A percentile compares a stretch with the other conserved stretches of the same genome.
These are phyloP conservation scores for Rhincodon typus DNA, from an alignment of 2,797 vertebrate species.

Conservation along the genomic window DNA sequence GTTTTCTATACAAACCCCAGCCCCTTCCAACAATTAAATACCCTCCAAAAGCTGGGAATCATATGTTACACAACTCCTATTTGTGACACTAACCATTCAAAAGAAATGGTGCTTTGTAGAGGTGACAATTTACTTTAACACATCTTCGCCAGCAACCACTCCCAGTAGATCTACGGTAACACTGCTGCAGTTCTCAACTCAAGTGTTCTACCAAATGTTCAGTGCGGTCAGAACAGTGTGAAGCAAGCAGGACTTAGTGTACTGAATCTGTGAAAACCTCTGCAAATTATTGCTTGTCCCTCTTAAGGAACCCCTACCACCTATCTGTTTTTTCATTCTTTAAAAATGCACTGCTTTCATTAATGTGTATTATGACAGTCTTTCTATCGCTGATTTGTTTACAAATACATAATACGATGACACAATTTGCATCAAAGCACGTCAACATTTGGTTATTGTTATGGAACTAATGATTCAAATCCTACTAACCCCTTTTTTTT, in stretches of 20 bases:
- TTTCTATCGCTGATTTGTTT: neutral
- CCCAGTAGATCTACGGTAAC: neutral
- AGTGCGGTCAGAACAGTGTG: neutral
- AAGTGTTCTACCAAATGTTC: conserved; percentile 15
- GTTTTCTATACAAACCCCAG: neutral
- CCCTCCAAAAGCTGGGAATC: neutral
- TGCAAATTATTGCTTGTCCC: neutral
- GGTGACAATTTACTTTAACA: neutral
- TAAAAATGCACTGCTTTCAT: neutral
- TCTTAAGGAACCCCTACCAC: neutral
- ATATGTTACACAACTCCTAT: neutral
- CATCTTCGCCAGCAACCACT: neutral
- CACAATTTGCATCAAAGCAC: neutral
- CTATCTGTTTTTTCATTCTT: neutral
- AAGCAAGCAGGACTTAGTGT: neutral
- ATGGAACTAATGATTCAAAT: neutral
- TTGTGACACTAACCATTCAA: neutral
- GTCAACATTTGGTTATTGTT: neutral
- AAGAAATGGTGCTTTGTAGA: neutral
- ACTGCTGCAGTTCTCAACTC: neutral
- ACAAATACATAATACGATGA: neutral
- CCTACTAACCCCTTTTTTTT: neutral
- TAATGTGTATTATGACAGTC: neutral
- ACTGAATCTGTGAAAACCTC: conserved; percentile 3
- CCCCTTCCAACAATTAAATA: neutral